Percentiles rank a stretch among this genome's conserved stretches.
phyloP scores from a whole-genome alignment of 2,888 invertebrate species.

The Troglohyphantes excavatus region DNA sequence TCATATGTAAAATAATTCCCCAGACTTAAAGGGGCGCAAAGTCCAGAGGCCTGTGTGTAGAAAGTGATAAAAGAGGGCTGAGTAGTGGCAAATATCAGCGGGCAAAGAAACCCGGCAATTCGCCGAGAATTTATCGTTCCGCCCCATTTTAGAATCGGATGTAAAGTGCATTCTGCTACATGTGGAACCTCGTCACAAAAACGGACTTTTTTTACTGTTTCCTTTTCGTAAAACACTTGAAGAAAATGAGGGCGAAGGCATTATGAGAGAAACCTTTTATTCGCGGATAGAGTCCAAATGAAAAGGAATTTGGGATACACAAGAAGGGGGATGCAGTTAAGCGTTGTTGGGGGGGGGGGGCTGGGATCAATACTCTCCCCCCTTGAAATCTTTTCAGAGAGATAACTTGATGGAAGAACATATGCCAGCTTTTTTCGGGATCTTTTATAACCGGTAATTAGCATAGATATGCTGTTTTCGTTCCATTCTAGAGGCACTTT shows the following conservation, averaged over 20 bases:
- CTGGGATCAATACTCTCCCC: slow-evolving; percentile 17
- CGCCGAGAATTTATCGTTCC: slow-evolving; percentile 35
- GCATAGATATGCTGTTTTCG: slow-evolving; percentile 62
- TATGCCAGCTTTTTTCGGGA: background rate
- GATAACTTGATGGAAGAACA: slow-evolving; percentile 67
- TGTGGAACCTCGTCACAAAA: slow-evolving; percentile 48
- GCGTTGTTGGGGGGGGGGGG: background rate
- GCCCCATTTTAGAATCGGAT: slow-evolving; percentile 67
- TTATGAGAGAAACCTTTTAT: slow-evolving; percentile 63
- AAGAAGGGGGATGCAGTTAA: too few relatives aligned
- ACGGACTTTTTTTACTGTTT: slow-evolving; percentile 61
- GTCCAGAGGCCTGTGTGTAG: background rate
- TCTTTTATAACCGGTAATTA: slow-evolving; percentile 59
- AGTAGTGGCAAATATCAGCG: slow-evolving; percentile 32
- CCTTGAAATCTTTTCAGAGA: slow-evolving; percentile 49
- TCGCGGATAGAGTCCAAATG: slow-evolving; percentile 62
- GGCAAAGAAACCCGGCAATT: slow-evolving; percentile 47
- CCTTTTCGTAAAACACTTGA: slow-evolving; percentile 48
- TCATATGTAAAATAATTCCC: slow-evolving; percentile 62
- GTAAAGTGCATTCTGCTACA: slow-evolving; percentile 63
- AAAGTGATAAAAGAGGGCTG: slow-evolving; percentile 48
- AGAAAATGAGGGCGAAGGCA: slow-evolving; percentile 52
- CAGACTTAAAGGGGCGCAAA: background rate
- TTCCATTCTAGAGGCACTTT: slow-evolving; percentile 24
- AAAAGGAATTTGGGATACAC: too few relatives aligned